These are phyloP conservation scores for Torymus texanus DNA, from an alignment of 2,888 invertebrate genomes.

Conservation along the genomic window DNA sequence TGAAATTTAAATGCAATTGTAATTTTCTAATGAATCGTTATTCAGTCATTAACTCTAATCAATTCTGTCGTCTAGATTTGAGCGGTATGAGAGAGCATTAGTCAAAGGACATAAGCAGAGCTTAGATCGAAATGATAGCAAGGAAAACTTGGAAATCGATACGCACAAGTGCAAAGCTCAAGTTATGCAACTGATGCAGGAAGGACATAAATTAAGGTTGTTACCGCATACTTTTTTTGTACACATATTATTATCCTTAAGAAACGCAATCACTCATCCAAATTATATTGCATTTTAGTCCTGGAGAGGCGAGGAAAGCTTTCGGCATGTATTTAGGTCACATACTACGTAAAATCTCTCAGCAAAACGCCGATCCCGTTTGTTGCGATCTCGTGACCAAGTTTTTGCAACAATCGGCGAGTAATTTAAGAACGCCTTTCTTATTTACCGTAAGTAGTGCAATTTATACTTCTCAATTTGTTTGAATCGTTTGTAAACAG, in stretches of 20 bases:
- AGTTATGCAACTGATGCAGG: constrained; percentile 79
- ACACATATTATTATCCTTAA: background rate
- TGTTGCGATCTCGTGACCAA: constrained; percentile 82
- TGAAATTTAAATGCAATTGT: too few relatives aligned
- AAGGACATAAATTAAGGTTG: constrained; percentile 83
- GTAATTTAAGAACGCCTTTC: constrained; percentile 83
- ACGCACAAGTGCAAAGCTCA: constrained; percentile 78
- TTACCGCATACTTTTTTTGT: background rate
- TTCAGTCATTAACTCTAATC: too few relatives aligned
- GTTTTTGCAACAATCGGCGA: constrained; percentile 85
- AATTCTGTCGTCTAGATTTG: constrained; percentile 72
- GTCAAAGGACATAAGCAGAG: constrained; percentile 75
- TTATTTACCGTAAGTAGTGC: constrained; percentile 77
- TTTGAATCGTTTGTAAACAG: background rate
- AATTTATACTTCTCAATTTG: background rate
- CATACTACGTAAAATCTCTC: constrained; percentile 82
- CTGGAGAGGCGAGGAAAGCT: constrained; percentile 83
- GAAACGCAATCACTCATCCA: background rate
- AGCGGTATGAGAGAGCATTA: constrained; percentile 79
- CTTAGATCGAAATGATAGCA: constrained; percentile 70
- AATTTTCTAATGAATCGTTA: too few relatives aligned
- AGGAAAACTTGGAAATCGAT: constrained; percentile 74
- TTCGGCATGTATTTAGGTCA: constrained; percentile 87
- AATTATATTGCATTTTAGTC: constrained; percentile 61
- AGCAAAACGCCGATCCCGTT: constrained; percentile 73